These are phyloP conservation scores for Austrofundulus limnaeus DNA, from an alignment of 2,113 vertebrate species.

Conservation along the genomic window DNA sequence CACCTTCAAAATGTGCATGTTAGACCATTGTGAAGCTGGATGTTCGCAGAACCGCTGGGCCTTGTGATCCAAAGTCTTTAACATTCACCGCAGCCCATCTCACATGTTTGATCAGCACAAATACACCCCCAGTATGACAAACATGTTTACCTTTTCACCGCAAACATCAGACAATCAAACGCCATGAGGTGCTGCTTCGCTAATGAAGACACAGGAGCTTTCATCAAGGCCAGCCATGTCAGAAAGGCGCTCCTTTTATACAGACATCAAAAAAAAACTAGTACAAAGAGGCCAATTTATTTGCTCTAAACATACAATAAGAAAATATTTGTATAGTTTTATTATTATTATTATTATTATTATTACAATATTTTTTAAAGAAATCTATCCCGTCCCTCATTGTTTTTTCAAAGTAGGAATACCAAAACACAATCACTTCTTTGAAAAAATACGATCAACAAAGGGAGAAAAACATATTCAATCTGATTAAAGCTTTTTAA, in stretches of 20 bases:
- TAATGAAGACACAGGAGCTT: constrained; percentile 70
- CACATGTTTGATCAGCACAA: constrained; percentile 65
- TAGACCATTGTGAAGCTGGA: background rate
- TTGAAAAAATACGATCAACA: constrained; percentile 60
- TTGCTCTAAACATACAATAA: constrained; percentile 51
- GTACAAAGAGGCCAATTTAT: constrained; percentile 49
- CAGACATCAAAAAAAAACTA: constrained; percentile 56
- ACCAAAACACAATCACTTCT: constrained; percentile 49
- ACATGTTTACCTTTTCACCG: constrained; percentile 67
- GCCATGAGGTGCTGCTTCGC: constrained; percentile 60
- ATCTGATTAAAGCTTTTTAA: constrained; percentile 54
- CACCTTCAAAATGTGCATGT: constrained; percentile 51
- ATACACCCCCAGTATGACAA: constrained; percentile 59
- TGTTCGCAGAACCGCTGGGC: constrained; percentile 9
- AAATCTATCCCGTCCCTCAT: constrained; percentile 45
- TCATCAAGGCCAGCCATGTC: constrained; percentile 49
- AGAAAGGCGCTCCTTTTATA: constrained; percentile 41
- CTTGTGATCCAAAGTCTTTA: constrained; percentile 48
- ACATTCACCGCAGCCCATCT: constrained; percentile 46
- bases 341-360: constrained; percentile 5
- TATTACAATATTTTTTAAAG: constrained; percentile 2
- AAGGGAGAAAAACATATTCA: constrained; percentile 36
- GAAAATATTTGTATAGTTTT: constrained; percentile 52
- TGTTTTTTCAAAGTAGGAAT: constrained; percentile 36
- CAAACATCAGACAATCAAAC: constrained; percentile 71